phyloP scores from a whole-genome alignment of 1,140 invertebrate genomes.

The Drosophila orena region DNA sequence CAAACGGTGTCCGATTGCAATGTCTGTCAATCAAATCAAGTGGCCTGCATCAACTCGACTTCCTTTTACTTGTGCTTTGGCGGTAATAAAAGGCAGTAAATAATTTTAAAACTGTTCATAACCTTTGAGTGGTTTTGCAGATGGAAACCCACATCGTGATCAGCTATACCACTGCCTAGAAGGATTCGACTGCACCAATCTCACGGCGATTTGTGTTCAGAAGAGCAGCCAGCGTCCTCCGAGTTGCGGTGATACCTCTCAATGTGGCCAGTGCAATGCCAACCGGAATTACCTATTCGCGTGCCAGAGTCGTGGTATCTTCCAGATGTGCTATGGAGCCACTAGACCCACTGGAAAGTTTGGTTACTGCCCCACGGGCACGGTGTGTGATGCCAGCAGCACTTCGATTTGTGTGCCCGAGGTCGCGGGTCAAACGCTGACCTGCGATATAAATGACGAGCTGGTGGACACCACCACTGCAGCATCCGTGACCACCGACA shows the following conservation, averaged over 20 bases:
- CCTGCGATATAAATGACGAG: conserved; percentile 68
- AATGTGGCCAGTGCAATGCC: conserved; percentile 74
- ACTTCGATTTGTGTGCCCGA: conserved; percentile 59
- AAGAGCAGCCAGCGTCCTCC: conserved; percentile 65
- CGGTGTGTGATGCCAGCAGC: conserved; percentile 69
- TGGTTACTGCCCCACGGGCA: conserved; percentile 65
- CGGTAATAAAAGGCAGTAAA: conserved; percentile 19
- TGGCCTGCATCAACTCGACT: conserved; percentile 77
- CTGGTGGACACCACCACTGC: conserved; percentile 47
- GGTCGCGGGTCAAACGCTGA: conserved; percentile 12
- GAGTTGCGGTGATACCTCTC: conserved; percentile 71
- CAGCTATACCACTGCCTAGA: conserved; percentile 65
- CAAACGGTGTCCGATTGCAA: conserved; percentile 52
- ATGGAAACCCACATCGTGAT: conserved; percentile 51
- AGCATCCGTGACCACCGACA: background rate
- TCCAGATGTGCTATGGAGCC: conserved; percentile 81
- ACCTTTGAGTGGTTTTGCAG: background rate
- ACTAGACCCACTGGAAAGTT: conserved; percentile 53
- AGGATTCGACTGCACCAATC: conserved; percentile 71
- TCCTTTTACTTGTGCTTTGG: conserved; percentile 81
- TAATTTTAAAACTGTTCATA: background rate
- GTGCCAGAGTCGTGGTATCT: conserved; percentile 67
- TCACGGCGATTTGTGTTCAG: conserved; percentile 70
- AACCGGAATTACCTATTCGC: conserved; percentile 72
- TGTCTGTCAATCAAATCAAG: conserved; percentile 72